These are phyloP conservation scores for Clitarchus hookeri DNA, from an alignment of 2,888 invertebrate genomes.

Conservation along the genomic window DNA sequence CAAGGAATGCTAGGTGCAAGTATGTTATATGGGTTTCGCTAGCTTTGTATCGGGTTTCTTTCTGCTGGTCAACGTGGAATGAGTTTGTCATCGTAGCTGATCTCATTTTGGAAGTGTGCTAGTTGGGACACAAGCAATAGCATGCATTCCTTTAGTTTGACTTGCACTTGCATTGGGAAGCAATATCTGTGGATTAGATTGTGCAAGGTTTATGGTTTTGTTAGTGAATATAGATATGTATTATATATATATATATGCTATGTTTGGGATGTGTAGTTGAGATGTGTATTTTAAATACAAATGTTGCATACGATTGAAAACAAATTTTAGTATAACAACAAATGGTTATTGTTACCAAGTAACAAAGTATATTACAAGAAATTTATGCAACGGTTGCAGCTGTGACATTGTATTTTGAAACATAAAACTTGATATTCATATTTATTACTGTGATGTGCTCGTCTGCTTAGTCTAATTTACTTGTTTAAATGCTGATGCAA, in stretches of 20 bases:
- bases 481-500: background rate
- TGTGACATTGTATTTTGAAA: background rate
- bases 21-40: no score
- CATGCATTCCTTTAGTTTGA: background rate
- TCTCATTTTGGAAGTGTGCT: background rate
- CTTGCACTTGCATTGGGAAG: background rate
- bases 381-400: conserved; percentile 7
- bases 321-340: conserved; percentile 28
- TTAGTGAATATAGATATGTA: background rate
- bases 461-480: background rate
- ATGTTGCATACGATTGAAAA: conserved; percentile 31
- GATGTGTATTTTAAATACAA: conserved; percentile 34
- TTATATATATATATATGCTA: conserved; percentile 8
- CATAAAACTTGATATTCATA: background rate
- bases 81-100: background rate
- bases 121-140: background rate
- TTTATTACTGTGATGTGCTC: background rate
- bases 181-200: background rate
- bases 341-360: conserved; percentile 34
- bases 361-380: conserved; percentile 28
- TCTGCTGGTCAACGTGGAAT: background rate
- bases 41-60: background rate
- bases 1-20: no score
- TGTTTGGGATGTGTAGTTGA: background rate
- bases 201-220: background rate